Conservation (phyloP, 2,888 invertebrate species). For the Mesochorus sp. region DNA sequence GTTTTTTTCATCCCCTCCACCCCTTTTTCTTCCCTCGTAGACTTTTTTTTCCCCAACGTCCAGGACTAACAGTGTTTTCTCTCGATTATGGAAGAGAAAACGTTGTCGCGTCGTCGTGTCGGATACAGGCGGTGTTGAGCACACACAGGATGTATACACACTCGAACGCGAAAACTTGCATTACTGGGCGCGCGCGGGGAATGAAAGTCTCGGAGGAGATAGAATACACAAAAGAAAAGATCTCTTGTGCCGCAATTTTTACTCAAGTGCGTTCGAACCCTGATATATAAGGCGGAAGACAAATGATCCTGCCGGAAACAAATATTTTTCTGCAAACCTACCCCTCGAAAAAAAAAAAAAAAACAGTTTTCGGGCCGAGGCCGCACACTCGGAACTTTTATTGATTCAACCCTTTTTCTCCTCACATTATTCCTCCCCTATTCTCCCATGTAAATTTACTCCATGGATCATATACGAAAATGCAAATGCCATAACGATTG, state of each 20-base stretch:
- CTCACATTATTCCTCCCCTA: background rate
- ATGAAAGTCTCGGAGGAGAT: slow-evolving; percentile 5
- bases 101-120: slow-evolving; percentile 10
- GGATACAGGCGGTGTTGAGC: background rate
- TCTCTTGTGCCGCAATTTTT: background rate
- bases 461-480: slow-evolving; percentile 52
- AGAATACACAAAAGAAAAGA: background rate
- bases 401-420: background rate
- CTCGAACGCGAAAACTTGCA: slow-evolving; percentile 37
- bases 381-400: too few relatives aligned
- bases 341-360: background rate
- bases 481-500: slow-evolving; percentile 53
- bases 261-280: background rate
- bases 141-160: background rate
- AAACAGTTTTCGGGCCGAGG: background rate
- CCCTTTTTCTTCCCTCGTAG: background rate
- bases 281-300: too few relatives aligned
- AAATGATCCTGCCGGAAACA: background rate
- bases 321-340: too few relatives aligned
- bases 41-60: background rate
- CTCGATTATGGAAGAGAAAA: slow-evolving; percentile 51
- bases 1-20: background rate
- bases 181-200: slow-evolving; percentile 3
- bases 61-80: slow-evolving; percentile 43
- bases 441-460: slow-evolving; percentile 36